Evolutionary conservation across 2,888 invertebrate genomes (phyloP).

Genomic region (Latrodectus elegans): DNA sequence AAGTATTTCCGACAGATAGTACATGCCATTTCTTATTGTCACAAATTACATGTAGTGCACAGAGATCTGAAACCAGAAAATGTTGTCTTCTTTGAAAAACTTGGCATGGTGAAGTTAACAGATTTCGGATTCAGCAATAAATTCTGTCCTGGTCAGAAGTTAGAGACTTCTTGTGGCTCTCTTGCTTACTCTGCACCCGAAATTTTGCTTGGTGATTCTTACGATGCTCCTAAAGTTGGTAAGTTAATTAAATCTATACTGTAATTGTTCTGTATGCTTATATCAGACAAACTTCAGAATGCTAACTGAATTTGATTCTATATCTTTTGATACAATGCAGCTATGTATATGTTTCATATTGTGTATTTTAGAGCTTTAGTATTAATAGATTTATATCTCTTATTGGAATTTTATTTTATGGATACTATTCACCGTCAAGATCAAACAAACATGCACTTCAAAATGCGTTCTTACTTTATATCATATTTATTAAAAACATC

Average conservation of each 20-base stretch:
- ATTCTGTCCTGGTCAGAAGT: constrained; percentile 87
- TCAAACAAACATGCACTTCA: too few relatives aligned
- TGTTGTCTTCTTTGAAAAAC: constrained; percentile 98
- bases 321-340: too few relatives aligned
- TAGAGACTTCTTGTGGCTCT: constrained; percentile 98
- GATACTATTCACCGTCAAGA: too few relatives aligned
- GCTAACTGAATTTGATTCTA: too few relatives aligned
- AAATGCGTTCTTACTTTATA: too few relatives aligned
- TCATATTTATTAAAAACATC: too few relatives aligned
- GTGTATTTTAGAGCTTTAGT: too few relatives aligned
- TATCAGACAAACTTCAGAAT: neutral
- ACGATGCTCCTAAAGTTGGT: constrained; percentile 99
- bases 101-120: constrained; percentile 96
- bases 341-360: too few relatives aligned
- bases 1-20: constrained; percentile 98
- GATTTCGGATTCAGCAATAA: constrained; percentile 98
- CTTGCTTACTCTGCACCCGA: constrained; percentile 99
- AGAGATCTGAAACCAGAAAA: constrained; percentile 99
- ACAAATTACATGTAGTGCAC: constrained; percentile 90
- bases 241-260: constrained; percentile 73
- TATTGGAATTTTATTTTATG: too few relatives aligned
- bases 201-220: constrained; percentile 97
- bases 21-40: constrained; percentile 97
- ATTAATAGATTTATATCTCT: too few relatives aligned
- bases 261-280: neutral